Evolutionary conservation across 2,113 vertebrate species (phyloP), one percentile per base, ranked within the genome.

Genomic region (Cebus imitator): DNA sequence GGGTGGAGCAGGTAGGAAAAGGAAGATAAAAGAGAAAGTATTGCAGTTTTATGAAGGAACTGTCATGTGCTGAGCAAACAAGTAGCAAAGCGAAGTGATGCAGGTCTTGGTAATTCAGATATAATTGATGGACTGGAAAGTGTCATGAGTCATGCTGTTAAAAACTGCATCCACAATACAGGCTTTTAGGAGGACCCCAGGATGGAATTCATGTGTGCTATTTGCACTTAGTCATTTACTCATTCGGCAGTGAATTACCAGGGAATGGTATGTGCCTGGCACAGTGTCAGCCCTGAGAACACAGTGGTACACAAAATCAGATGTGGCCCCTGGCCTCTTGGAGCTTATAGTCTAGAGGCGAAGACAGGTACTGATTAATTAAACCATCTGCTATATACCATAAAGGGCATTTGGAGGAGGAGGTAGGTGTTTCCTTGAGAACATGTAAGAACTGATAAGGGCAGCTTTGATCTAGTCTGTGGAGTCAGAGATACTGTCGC

Each of bases 21-120:
- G 43, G 48, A 86, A 55, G 11, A 32, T 12, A n/a, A 27, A 72
- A 85, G 43, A 94, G 82, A 97, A 87, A 73, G 40, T n/a, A 27
- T 58, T 70, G 30, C 45, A 23, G 23, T 32, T 68, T 72, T 87
- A 7, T 58, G 83, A 86, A 90, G 83, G 87, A 87, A 20, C 11
- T 55, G 21, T 87, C 37, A 3, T 13, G 17, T 17, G 58, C 48
- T 80, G 85, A 95, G 61, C 73, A 43, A 85, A 48, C 23, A 50
- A 35, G 23, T 37, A 37, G 52, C 8, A 10, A 27, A 73, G 35
- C 13, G 30, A 48, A 78, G 37, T 55, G 45, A 48, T 43, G 4
- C 2, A 7, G 50, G n/a, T 79, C 57, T 17, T 20, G n/a, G 68
- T 32, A 40, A 37, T 20, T 61, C n/a, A 55, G 52, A 8, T 55